A percentile compares a stretch with the other conserved stretches of the same genome.
phyloP scores from a whole-genome alignment of 2,888 invertebrate genomes.

The Baronia brevicornis region DNA sequence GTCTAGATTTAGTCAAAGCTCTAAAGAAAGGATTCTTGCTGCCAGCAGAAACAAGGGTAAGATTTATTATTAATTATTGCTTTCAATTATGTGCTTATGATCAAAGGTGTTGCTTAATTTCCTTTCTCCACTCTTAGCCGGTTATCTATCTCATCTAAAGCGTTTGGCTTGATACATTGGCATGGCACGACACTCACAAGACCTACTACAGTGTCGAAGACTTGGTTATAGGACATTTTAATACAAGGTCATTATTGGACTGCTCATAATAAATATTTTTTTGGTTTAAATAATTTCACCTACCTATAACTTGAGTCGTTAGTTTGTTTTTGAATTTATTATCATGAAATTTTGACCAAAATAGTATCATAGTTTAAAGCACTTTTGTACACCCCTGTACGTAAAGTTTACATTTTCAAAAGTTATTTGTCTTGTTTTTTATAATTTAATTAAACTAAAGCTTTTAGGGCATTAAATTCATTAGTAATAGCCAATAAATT shows the following conservation, averaged over 20 bases:
- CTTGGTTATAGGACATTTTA: conserved; percentile 37
- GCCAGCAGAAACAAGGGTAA: conserved; percentile 95
- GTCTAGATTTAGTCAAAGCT: conserved; percentile 88
- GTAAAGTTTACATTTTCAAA: conserved; percentile 8
- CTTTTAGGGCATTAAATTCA: conserved; percentile 6
- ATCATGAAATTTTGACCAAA: no score
- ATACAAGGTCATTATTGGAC: conserved; percentile 7
- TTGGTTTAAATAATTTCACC: no score
- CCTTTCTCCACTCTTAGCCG: conserved; percentile 60
- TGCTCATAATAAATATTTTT: no score
- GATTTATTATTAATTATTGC: conserved; percentile 56
- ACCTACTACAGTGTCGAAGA: conserved; percentile 45
- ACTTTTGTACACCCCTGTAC: conserved; percentile 5
- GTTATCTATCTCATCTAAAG: conserved; percentile 57
- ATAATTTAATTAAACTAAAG: conserved; percentile 18
- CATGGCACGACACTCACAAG: conserved; percentile 68
- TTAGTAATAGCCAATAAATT: conserved; percentile 5
- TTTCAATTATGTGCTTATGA: conserved; percentile 65
- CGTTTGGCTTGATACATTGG: conserved; percentile 69
- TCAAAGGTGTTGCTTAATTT: conserved; percentile 70
- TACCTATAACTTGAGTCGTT: no score
- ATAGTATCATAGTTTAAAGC: conserved; percentile 3
- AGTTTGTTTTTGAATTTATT: no score
- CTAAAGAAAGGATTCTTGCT: conserved; percentile 90
- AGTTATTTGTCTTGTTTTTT: no score